Conservation (phyloP, 1,140 invertebrate genomes). For the Drosophila baimaii region DNA sequence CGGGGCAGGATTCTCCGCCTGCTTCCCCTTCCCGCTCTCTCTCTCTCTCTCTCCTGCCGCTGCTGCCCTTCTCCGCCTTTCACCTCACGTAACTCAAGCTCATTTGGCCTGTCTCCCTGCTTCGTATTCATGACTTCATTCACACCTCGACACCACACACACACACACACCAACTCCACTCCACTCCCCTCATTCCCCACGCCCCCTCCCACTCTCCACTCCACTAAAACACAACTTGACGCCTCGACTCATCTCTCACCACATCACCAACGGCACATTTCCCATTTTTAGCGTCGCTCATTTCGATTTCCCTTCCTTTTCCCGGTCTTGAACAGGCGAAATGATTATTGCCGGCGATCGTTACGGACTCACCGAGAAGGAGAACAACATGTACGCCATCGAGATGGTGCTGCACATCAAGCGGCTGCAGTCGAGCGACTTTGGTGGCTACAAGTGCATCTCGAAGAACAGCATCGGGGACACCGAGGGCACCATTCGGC, state of each 20-base stretch:
- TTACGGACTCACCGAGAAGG: conserved; percentile 90
- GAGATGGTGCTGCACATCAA: conserved; percentile 92
- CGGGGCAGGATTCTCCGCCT: background rate
- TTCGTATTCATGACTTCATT: conserved; percentile 62
- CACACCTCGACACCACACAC: conserved; percentile 32
- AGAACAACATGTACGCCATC: conserved; percentile 90
- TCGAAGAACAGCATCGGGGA: conserved; percentile 96
- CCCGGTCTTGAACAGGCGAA: conserved; percentile 86
- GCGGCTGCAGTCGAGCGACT: conserved; percentile 90
- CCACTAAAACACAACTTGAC: background rate
- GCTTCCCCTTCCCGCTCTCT: no score
- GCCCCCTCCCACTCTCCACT: background rate
- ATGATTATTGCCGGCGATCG: conserved; percentile 94
- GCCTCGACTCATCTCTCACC: conserved; percentile 12
- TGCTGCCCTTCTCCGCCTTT: conserved; percentile 1
- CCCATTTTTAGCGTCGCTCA: conserved; percentile 23
- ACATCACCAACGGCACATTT: conserved; percentile 2
- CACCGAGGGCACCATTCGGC: conserved; percentile 93
- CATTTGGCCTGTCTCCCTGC: conserved; percentile 42
- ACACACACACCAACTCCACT: background rate
- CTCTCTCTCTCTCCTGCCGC: background rate
- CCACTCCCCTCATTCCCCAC: no score
- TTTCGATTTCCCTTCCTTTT: conserved; percentile 20
- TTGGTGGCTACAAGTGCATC: conserved; percentile 95
- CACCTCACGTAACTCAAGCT: conserved; percentile 37